Evolutionary conservation across 1,140 invertebrate species (phyloP), one percentile per base, ranked within the genome.

Genomic region (Steinernema khuongi): DNA sequence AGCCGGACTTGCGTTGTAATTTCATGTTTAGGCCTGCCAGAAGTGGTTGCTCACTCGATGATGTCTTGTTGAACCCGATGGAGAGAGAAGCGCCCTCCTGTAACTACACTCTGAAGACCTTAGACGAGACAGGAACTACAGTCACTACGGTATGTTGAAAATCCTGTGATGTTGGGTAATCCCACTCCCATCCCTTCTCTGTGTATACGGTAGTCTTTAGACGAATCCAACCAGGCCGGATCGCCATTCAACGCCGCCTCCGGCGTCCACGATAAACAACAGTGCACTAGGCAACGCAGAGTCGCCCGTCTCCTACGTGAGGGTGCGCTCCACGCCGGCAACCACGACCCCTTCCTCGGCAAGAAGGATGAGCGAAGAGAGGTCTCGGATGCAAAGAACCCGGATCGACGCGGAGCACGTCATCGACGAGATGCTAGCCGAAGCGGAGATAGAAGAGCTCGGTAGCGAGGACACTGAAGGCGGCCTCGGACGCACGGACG

Each of bases 21-120:
- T 67, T 72, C 33, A 22, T 29, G n/a, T 73, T 4, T 73, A 68
- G 28, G 28, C 28, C 60, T n/a, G 17, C 66, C 30, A 1, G 31
- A 41, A 41, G 74, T 17, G 67, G 28, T 1, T 31, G 30, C 68
- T 22, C 67, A 31, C 28, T 43, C 29, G 74, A 76, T 17, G 74
- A 76, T n/a, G 33, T 32, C 17, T 41, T 29, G 7, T 60, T 76
- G 19, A 76, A 76, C 41, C 75, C 75, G n/a, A 60, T 73, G 32
- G 75, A 77, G 1, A 26, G 75, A 36, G 32, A 69, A 44, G 70
- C 77, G 36, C 77, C 71, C 1, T 60, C 50, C 19, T 60, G 50
- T 26, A 60, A 60, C 22, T 60, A 60, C 19, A 60, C 50, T 2
- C 50, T 60, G 50, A 60, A 60, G 50, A 60, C 50, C 4, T 60